Evolutionary conservation across 2,888 invertebrate genomes (phyloP).

Genomic region (Lypha dubia): DNA sequence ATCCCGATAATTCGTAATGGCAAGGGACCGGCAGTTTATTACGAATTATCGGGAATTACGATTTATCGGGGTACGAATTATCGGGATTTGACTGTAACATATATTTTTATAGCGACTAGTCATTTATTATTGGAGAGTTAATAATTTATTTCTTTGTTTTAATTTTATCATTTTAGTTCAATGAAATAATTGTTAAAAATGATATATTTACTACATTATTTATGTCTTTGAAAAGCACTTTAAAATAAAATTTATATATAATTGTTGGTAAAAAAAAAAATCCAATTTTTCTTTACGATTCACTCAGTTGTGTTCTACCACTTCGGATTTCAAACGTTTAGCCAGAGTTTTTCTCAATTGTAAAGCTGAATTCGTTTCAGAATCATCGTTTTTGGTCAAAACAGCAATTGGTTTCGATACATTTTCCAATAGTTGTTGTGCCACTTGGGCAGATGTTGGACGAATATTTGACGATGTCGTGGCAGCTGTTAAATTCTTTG

Average conservation of each 20-base stretch:
- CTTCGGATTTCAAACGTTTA: conserved; percentile 92
- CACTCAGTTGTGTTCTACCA: conserved; percentile 86
- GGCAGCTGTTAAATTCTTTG: conserved; percentile 77
- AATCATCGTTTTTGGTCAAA: conserved; percentile 59
- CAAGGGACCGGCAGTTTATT: too few relatives aligned
- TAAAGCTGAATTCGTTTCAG: conserved; percentile 84
- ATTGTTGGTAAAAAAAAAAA: conserved; percentile 27
- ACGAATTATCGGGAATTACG: too few relatives aligned
- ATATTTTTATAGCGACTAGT: conserved; percentile 62
- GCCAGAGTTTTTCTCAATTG: conserved; percentile 93
- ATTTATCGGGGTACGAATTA: too few relatives aligned
- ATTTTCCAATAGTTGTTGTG: conserved; percentile 86
- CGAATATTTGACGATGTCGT: conserved; percentile 79
- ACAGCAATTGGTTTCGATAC: conserved; percentile 80
- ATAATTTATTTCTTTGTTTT: conserved; percentile 31
- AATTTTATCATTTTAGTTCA: conserved; percentile 19
- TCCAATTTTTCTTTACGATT: background rate
- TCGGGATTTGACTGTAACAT: background rate
- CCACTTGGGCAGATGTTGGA: conserved; percentile 90
- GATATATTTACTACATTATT: conserved; percentile 16
- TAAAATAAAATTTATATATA: conserved; percentile 56
- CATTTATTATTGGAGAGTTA: conserved; percentile 61
- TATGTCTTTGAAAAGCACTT: conserved; percentile 55
- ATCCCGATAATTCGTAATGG: too few relatives aligned
- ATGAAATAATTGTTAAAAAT: conserved; percentile 50